Conservation (phyloP, 2,797 vertebrate species). For the Sarcophilus harrisii region DNA sequence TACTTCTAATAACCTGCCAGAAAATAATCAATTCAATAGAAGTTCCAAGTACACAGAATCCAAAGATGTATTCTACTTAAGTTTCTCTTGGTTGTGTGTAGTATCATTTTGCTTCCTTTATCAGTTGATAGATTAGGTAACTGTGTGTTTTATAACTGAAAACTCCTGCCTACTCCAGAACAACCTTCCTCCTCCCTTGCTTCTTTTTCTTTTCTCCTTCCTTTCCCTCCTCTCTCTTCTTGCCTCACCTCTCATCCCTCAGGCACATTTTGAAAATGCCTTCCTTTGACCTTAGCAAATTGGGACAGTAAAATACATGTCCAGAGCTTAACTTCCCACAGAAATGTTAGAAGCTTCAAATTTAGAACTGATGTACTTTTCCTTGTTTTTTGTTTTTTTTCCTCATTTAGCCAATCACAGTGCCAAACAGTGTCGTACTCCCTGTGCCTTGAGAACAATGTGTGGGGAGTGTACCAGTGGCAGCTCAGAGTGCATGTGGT, state of each 20-base stretch:
- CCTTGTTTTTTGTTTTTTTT: conserved; percentile 1
- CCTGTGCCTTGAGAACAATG: conserved; percentile 91
- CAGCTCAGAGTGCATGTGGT: conserved; percentile 99
- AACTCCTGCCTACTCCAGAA: neutral
- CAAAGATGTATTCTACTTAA: neutral
- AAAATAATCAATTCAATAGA: neutral
- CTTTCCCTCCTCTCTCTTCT: too few relatives aligned
- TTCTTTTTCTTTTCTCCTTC: neutral
- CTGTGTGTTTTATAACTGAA: neutral
- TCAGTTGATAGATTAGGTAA: neutral
- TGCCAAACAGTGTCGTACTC: conserved; percentile 95
- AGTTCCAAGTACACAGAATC: neutral
- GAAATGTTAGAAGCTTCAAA: neutral
- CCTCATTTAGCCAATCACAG: conserved; percentile 93
- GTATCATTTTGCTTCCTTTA: neutral
- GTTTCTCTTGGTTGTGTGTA: neutral
- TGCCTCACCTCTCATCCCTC: neutral
- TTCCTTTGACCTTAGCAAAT: neutral
- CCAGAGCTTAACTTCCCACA: neutral
- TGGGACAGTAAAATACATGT: neutral
- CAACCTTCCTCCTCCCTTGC: neutral
- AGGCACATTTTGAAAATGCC: neutral
- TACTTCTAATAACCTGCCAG: neutral
- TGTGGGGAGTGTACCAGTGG: conserved; percentile 96
- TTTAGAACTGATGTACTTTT: neutral